These are phyloP conservation scores for Coelinius sp. DNA, from an alignment of 2,888 invertebrate species.

Conservation along the genomic window DNA sequence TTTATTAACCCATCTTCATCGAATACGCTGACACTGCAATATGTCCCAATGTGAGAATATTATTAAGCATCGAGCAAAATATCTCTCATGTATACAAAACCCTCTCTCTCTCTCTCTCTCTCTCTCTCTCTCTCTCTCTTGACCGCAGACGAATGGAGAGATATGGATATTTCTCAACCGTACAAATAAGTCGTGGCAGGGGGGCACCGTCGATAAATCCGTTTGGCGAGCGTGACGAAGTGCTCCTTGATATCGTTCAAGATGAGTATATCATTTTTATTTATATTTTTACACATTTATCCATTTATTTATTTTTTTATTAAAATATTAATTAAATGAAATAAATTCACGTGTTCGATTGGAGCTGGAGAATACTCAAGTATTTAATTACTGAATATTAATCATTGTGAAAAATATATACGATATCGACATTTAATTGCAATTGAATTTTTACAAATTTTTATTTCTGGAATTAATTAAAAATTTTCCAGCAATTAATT, in stretches of 20 bases:
- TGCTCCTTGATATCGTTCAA: slow-evolving; percentile 6
- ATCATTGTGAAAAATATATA: background rate
- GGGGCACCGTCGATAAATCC: background rate
- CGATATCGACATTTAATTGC: background rate
- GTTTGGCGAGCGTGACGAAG: background rate
- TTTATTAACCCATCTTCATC: slow-evolving; percentile 8
- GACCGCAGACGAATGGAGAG: background rate
- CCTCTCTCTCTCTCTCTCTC: background rate
- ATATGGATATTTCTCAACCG: slow-evolving; percentile 42
- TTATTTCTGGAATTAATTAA: background rate
- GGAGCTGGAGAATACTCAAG: background rate
- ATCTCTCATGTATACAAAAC: background rate
- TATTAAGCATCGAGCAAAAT: slow-evolving; percentile 52
- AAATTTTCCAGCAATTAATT: background rate
- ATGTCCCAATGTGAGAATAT: slow-evolving; percentile 60
- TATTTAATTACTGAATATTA: background rate
- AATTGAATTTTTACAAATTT: background rate
- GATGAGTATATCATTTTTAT: slow-evolving; percentile 1
- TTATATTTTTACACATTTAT: background rate
- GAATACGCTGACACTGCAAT: slow-evolving; percentile 52
- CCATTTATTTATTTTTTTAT: background rate
- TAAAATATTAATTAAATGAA: background rate
- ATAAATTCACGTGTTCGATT: background rate
- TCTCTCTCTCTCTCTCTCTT: background rate
- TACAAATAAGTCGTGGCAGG: slow-evolving; percentile 10